A percentile compares a stretch with the other conserved stretches of the same genome.
Conservation (phyloP, 2,113 vertebrate genomes). For the Malurus cyaneus region DNA sequence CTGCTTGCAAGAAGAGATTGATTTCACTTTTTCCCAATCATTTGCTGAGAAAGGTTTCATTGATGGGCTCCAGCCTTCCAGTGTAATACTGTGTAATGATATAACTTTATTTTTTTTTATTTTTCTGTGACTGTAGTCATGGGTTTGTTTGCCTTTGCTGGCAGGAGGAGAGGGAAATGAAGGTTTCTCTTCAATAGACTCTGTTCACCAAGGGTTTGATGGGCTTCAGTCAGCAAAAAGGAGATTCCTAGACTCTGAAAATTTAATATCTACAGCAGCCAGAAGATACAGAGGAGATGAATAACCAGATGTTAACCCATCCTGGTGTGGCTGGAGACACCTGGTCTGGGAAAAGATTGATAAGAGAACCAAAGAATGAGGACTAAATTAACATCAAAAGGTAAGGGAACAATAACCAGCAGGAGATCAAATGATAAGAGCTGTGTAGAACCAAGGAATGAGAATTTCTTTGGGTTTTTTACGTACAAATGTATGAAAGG, state of each 20-base stretch:
- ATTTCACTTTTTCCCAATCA: neutral
- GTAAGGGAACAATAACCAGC: rapidly evolving
- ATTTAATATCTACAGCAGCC: neutral
- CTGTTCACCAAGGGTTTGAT: neutral
- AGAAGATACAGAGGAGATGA: neutral
- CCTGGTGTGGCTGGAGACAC: neutral
- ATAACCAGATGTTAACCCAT: neutral
- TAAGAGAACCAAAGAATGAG: neutral
- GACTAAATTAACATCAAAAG: neutral
- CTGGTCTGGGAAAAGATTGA: neutral
- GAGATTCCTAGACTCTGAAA: neutral
- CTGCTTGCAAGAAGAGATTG: neutral
- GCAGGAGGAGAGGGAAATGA: neutral
- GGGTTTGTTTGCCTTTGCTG: neutral
- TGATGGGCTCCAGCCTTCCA: neutral
- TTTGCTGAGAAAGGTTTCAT: neutral
- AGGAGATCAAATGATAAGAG: neutral
- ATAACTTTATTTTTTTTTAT: no score
- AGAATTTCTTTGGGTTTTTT: neutral
- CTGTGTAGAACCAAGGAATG: neutral
- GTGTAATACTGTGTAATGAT: no score
- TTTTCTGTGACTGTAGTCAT: no score
- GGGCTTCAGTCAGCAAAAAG: neutral
- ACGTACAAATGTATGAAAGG: neutral
- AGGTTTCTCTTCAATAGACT: neutral